phyloP scores from a whole-genome alignment of 2,113 vertebrate genomes.

The Nyctibius bracteatus region DNA sequence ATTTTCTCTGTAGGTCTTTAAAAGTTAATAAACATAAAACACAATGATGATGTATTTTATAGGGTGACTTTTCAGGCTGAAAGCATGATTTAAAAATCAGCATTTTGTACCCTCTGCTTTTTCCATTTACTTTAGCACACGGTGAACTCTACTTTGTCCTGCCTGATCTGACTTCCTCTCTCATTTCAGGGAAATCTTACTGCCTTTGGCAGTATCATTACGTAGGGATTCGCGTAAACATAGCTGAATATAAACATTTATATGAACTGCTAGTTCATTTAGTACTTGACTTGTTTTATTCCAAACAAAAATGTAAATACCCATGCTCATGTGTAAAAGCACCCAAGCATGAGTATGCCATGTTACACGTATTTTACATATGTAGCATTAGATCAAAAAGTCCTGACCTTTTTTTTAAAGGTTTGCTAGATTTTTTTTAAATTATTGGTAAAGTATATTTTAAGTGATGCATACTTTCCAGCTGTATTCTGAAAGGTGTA shows the following conservation, averaged over 20 bases:
- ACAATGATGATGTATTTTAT: background rate
- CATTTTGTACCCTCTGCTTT: background rate
- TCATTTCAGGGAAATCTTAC: background rate
- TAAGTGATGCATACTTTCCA: background rate
- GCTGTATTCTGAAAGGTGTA: background rate
- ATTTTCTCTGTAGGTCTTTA: background rate
- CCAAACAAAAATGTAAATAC: background rate
- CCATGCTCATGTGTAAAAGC: background rate
- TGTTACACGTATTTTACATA: background rate
- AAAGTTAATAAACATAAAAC: background rate
- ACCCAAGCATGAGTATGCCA: background rate
- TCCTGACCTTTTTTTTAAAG: background rate
- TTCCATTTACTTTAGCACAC: background rate
- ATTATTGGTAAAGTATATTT: background rate
- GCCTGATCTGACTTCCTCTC: background rate
- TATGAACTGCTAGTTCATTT: background rate
- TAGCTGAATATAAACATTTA: background rate
- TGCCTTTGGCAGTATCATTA: background rate
- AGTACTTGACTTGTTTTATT: background rate
- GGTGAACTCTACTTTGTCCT: background rate
- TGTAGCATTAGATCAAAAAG: background rate
- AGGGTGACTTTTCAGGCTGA: background rate
- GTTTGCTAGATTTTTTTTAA: background rate
- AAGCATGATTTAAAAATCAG: background rate
- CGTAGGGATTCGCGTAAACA: background rate